A percentile compares a stretch with the other conserved stretches of the same genome.
phyloP scores from a whole-genome alignment of 2,113 vertebrate genomes.

The Xiphias gladius region DNA sequence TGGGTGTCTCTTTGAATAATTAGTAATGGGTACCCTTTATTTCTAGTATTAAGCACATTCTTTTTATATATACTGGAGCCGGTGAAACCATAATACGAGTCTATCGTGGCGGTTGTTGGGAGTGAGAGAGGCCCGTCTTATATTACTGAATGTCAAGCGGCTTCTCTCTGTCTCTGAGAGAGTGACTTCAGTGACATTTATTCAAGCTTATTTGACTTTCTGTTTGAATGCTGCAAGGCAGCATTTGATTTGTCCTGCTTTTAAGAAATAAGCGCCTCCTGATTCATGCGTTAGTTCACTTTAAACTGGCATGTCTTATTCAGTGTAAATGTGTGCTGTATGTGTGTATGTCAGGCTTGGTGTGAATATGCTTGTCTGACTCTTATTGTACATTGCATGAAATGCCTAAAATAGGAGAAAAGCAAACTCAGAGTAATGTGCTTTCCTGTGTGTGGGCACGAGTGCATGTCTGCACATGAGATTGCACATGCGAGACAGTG shows the following conservation, averaged over 20 bases:
- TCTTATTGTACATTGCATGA: conserved; percentile 3
- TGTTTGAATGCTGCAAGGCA: conserved; percentile 21
- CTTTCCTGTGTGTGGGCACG: neutral
- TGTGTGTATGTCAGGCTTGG: conserved; percentile 9
- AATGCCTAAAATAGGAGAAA: conserved; percentile 28
- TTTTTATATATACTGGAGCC: neutral
- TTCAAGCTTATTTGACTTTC: conserved; percentile 53
- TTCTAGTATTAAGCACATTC: conserved; percentile 20
- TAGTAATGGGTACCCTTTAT: conserved; percentile 44
- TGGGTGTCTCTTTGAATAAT: conserved; percentile 35
- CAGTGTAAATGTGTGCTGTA: neutral
- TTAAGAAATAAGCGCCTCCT: conserved; percentile 31
- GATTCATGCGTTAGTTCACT: conserved; percentile 13
- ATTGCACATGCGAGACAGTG: neutral
- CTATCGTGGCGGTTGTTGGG: neutral
- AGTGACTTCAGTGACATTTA: conserved; percentile 45
- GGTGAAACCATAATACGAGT: neutral
- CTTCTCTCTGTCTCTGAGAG: conserved; percentile 34
- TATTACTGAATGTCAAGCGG: conserved; percentile 34
- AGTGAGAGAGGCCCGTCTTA: conserved; percentile 12
- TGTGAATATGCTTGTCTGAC: neutral
- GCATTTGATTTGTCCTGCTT: conserved; percentile 40
- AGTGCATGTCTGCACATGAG: neutral
- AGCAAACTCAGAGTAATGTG: conserved; percentile 3
- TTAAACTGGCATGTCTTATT: conserved; percentile 10